Evolutionary conservation across 2,888 invertebrate genomes (phyloP).

Genomic region (Ennomos quercinarius): DNA sequence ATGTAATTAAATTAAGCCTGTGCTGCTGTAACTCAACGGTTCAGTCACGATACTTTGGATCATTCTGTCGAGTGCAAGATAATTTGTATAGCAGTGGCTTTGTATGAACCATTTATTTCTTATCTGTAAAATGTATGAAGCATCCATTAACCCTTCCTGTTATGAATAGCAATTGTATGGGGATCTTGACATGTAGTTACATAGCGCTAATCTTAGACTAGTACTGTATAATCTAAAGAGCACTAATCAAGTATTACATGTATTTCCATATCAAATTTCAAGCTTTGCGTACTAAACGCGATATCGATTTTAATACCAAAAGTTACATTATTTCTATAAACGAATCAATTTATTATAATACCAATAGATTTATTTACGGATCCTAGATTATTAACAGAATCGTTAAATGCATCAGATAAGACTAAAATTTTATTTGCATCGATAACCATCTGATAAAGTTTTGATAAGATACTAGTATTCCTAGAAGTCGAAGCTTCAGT

Average conservation of each 20-base stretch:
- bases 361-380: background rate
- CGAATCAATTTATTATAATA: too few relatives aligned
- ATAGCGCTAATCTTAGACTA: too few relatives aligned
- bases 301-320: too few relatives aligned
- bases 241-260: too few relatives aligned
- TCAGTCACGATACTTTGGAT: constrained; percentile 15
- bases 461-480: constrained; percentile 50
- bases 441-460: constrained; percentile 41
- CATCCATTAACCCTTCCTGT: background rate
- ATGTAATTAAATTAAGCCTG: constrained; percentile 34
- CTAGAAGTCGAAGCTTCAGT: constrained; percentile 31
- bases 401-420: constrained; percentile 19
- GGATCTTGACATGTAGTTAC: too few relatives aligned
- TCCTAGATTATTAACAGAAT: constrained; percentile 15
- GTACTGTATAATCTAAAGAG: too few relatives aligned
- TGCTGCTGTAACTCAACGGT: constrained; percentile 32
- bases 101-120: constrained; percentile 5
- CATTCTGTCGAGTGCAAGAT: constrained; percentile 28
- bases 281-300: too few relatives aligned
- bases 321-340: too few relatives aligned
- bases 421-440: constrained; percentile 34
- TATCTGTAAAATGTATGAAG: constrained; percentile 4
- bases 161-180: too few relatives aligned
- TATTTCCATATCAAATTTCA: too few relatives aligned
- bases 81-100: constrained; percentile 36